Evolutionary conservation across 2,113 vertebrate species (phyloP), one percentile per base, ranked within the genome.

Genomic region (Paradoxurus hermaphroditus): DNA sequence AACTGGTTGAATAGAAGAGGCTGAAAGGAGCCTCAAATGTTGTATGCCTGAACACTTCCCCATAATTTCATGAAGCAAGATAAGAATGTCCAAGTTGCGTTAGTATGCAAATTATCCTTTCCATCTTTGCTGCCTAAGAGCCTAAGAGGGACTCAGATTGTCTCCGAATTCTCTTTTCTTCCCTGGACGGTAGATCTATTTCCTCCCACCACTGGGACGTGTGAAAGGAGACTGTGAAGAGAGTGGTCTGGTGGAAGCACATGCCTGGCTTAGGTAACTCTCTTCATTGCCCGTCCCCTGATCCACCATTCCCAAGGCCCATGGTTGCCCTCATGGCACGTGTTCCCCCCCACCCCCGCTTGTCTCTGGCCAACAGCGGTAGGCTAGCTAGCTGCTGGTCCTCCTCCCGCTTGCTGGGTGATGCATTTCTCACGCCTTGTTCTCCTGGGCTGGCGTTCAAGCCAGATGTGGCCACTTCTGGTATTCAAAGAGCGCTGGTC

Each of bases 1-100:
- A 86, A 67, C 11, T 31, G 49, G 14, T 51, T 51, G 16, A 5
- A 21, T 7, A 77, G 14, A 87, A 67, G 29, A 92, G 59, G 5
- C 25, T 63, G 36, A 70, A 91, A 68, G 44, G 41, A 15, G 34
- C 34, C 51, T 49, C 72, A 36, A 46, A 51, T 16, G 9, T 73
- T 23, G 23, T 25, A 19, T 6, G 49, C 25, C 7, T 44, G 25
- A 51, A 39, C 18, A 23, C 27, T 31, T 94, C 0, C 0, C 5
- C 16, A 4, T 51, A 46, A 81, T n/a, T 79, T 68, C 63, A 49
- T 3, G 16, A 67, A 94, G 68, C 11, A 23, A 29, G 51, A n/a
- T 7, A 31, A 4, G 21, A 63, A 46, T 41, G 44, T 23, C 72
- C 25, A 83, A 29, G 5, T 63, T 44, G 31, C 7, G 10, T 82